These are phyloP conservation scores for Stigmatopora argus DNA, from an alignment of 2,113 vertebrate genomes.

Conservation along the genomic window DNA sequence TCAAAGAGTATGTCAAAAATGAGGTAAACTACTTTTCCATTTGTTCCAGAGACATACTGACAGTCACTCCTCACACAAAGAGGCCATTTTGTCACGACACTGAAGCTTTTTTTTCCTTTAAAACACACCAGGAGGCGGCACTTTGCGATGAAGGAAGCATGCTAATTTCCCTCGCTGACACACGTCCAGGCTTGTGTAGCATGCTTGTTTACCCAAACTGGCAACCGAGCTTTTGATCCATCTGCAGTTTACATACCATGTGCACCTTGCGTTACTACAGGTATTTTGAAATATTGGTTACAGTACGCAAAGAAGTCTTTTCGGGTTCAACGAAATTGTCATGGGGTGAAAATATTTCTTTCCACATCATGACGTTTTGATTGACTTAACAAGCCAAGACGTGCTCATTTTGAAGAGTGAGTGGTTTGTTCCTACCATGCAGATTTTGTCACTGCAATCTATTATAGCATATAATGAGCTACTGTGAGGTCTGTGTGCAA, in stretches of 20 bases:
- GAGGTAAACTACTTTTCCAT: conserved; percentile 2
- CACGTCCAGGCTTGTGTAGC: conserved; percentile 37
- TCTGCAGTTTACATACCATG: not conserved
- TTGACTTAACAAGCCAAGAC: conserved; percentile 1
- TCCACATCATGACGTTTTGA: not conserved
- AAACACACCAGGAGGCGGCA: conserved; percentile 18
- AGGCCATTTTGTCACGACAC: conserved; percentile 3
- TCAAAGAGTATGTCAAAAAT: not conserved
- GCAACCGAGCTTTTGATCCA: not conserved
- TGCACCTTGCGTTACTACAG: too few species aligned
- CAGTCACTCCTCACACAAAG: not conserved
- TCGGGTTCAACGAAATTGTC: not conserved
- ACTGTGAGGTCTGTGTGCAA: conserved; percentile 2
- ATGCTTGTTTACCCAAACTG: conserved; percentile 3
- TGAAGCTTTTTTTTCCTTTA: conserved; percentile 11
- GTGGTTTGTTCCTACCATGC: conserved; percentile 3
- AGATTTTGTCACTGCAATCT: conserved; percentile 10
- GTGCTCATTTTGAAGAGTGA: not conserved
- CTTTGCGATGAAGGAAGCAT: not conserved
- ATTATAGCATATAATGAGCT: conserved; percentile 32
- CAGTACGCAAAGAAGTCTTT: not conserved
- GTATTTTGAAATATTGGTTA: too few species aligned
- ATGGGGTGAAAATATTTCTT: not conserved
- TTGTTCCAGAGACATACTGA: not conserved
- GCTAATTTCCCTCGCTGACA: conserved; percentile 11